phyloP scores from a whole-genome alignment of 2,113 vertebrate species.

The Sceloporus tristichus region DNA sequence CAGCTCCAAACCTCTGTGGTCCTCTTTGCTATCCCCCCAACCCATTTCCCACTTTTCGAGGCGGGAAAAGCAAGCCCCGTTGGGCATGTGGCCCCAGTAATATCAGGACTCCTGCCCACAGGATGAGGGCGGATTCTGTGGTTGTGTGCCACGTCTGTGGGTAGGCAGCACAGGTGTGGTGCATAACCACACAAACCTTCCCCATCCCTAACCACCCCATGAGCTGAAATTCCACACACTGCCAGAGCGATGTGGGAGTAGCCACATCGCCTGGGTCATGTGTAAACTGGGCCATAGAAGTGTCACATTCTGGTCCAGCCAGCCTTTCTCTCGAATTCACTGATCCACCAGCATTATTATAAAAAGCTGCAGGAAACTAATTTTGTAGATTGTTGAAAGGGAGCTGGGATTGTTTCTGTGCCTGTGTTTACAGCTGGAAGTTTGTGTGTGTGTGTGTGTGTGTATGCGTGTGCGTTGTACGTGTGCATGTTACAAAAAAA shows the following conservation, averaged over 20 bases:
- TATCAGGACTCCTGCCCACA: neutral
- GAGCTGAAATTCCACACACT: neutral
- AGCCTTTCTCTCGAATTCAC: constrained; percentile 72
- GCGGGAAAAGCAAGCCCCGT: constrained; percentile 8
- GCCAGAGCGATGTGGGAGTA: neutral
- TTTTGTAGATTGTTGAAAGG: constrained; percentile 50
- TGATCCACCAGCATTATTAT: constrained; percentile 77
- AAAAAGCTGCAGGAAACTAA: constrained; percentile 65
- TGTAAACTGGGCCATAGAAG: neutral
- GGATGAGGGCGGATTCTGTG: too few species aligned
- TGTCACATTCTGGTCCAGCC: constrained; percentile 28
- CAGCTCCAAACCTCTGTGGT: neutral
- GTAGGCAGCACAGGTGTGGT: neutral
- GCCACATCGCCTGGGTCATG: neutral
- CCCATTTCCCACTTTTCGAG: constrained; percentile 15
- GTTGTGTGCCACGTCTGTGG: neutral
- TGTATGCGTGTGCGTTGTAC: too few species aligned
- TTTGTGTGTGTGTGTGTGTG: constrained; percentile 32
- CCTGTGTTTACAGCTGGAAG: constrained; percentile 62
- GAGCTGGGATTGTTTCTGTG: neutral
- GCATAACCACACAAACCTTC: neutral
- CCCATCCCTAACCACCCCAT: neutral
- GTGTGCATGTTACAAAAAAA: constrained; percentile 2
- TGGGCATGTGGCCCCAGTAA: neutral
- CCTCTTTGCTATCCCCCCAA: neutral